These are phyloP conservation scores for Netelia melanura DNA, from an alignment of 2,888 invertebrate species.

Conservation along the genomic window DNA sequence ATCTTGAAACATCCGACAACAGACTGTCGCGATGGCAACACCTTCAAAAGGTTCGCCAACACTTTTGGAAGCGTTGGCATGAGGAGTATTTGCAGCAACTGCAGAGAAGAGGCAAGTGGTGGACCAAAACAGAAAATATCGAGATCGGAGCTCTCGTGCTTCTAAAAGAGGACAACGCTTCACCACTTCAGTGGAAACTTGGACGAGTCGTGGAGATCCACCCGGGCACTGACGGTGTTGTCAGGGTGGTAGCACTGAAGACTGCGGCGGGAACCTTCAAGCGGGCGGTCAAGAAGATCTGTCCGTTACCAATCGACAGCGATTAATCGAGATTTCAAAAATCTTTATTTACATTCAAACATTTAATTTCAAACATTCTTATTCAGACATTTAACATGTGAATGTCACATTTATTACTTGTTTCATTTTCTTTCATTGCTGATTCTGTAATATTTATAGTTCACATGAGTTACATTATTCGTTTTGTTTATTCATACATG, in stretches of 20 bases:
- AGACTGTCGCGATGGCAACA: slow-evolving; percentile 69
- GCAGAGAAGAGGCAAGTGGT: slow-evolving; percentile 55
- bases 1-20: slow-evolving; percentile 48
- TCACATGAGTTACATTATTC: too few species aligned
- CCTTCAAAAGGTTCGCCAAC: slow-evolving; percentile 64
- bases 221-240: slow-evolving; percentile 74
- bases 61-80: slow-evolving; percentile 64
- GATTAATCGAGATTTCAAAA: background rate
- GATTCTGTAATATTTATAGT: background rate
- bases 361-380: too few species aligned
- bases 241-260: slow-evolving; percentile 75
- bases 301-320: slow-evolving; percentile 63
- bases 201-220: slow-evolving; percentile 72
- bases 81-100: slow-evolving; percentile 65
- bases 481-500: background rate
- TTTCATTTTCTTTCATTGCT: slow-evolving; percentile 59
- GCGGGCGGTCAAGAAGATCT: slow-evolving; percentile 68
- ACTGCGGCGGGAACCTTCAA: slow-evolving; percentile 67
- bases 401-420: slow-evolving; percentile 65
- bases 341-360: too few species aligned
- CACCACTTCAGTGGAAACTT: slow-evolving; percentile 75
- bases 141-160: slow-evolving; percentile 75
- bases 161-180: slow-evolving; percentile 74
- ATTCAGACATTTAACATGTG: too few species aligned
- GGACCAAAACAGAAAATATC: slow-evolving; percentile 58